Evolutionary conservation across 2,888 invertebrate genomes (phyloP).

Genomic region (Epsilonema sp.): DNA sequence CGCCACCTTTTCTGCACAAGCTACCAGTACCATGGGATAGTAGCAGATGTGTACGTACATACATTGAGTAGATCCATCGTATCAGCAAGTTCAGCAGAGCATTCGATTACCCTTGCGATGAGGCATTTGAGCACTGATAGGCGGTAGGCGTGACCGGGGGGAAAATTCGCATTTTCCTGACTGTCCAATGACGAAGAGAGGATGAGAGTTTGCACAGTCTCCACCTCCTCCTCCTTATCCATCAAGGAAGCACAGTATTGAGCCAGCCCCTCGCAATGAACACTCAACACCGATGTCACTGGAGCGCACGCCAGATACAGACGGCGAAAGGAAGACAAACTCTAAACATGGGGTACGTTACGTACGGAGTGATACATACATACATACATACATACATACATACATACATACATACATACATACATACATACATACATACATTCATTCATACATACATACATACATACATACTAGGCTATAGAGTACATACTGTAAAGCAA

Average conservation of each 20-base stretch:
- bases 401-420: constrained; percentile 7
- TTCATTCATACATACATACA: constrained; percentile 3
- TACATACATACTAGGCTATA: constrained; percentile 3
- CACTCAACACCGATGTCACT: neutral
- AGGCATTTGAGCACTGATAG: no score
- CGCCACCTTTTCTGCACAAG: no score
- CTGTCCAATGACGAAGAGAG: neutral
- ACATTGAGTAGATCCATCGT: no score
- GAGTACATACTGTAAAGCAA: neutral
- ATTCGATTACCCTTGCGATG: no score
- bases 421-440: constrained; percentile 5
- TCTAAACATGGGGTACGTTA: no score
- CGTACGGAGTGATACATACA: constrained; percentile 12
- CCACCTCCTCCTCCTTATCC: neutral
- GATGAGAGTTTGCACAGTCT: neutral
- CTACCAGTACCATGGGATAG: no score
- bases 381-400: constrained; percentile 11
- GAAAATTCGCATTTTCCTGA: neutral
- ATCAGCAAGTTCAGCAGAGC: no score
- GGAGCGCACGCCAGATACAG: neutral
- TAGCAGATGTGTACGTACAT: no score
- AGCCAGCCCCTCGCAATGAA: no score
- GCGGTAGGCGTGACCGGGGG: no score
- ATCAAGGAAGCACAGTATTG: no score
- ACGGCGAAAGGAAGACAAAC: no score